These are phyloP conservation scores for Piscicola geometra DNA, from an alignment of 2,888 invertebrate species.

Conservation along the genomic window DNA sequence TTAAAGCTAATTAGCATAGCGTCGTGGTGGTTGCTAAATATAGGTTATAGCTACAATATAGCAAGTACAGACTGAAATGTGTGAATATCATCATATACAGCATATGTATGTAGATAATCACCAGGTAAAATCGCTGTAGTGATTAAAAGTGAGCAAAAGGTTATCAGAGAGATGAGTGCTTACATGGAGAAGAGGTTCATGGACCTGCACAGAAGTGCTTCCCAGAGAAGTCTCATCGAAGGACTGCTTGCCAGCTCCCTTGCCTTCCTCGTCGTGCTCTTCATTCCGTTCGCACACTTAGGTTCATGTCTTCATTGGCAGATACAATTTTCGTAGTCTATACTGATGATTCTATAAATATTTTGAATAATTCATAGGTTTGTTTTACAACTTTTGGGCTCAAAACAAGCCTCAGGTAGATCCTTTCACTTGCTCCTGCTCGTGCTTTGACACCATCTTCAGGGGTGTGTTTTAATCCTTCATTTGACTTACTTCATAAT, in stretches of 20 bases:
- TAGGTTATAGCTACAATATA: too few relatives aligned
- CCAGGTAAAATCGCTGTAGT: too few relatives aligned
- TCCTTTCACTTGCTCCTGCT: constrained; percentile 65
- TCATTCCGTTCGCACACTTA: background rate
- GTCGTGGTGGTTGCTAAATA: too few relatives aligned
- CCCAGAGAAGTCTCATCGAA: background rate
- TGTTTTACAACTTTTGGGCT: constrained; percentile 62
- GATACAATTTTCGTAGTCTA: too few relatives aligned
- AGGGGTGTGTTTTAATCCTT: background rate
- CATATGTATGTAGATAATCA: too few relatives aligned
- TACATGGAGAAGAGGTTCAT: background rate
- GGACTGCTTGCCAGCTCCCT: background rate
- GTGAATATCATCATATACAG: too few relatives aligned
- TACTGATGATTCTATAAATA: background rate
- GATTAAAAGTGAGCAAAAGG: too few relatives aligned
- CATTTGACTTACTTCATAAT: background rate
- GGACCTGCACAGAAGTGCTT: background rate
- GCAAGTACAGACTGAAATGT: too few relatives aligned
- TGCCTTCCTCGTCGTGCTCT: background rate
- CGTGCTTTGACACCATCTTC: constrained; percentile 70
- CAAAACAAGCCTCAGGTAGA: constrained; percentile 66
- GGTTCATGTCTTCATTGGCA: too few relatives aligned
- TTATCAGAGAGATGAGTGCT: background rate
- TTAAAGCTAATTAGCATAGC: too few relatives aligned
- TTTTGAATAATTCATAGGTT: constrained; percentile 45